These are phyloP conservation scores for Tragulus kanchil DNA, from an alignment of 2,113 vertebrate species.

Conservation along the genomic window DNA sequence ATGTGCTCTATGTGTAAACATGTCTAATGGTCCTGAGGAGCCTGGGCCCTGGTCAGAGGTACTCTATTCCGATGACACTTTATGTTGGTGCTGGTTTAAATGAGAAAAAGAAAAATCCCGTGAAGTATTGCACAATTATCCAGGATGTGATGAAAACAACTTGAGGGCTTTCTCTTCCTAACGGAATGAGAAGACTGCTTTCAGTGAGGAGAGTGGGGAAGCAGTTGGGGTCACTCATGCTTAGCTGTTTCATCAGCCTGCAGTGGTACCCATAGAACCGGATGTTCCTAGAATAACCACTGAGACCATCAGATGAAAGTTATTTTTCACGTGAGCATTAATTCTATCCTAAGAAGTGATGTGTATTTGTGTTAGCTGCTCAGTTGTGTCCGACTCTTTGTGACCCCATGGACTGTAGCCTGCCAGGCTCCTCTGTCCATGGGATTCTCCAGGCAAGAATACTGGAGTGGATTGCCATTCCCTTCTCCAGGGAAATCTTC, in stretches of 20 bases:
- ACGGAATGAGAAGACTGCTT: background rate
- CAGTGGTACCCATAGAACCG: background rate
- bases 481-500: too few relatives aligned
- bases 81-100: background rate
- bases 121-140: background rate
- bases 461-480: too few relatives aligned
- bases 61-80: background rate
- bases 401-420: too few relatives aligned
- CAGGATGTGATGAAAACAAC: background rate
- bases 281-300: background rate
- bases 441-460: too few relatives aligned
- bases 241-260: background rate
- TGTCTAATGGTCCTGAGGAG: background rate
- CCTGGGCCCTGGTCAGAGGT: too few relatives aligned
- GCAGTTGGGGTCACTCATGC: background rate
- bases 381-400: too few relatives aligned
- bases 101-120: conserved; percentile 17
- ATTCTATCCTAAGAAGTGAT: background rate
- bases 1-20: background rate
- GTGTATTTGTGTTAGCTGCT: too few relatives aligned
- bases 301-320: background rate
- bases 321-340: background rate
- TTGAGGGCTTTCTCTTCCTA: background rate
- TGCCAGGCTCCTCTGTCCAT: too few relatives aligned
- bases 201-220: background rate